Percentiles rank a stretch among this genome's conserved stretches.
Conservation (phyloP, 2,797 vertebrate species). For the Spheniscus humboldti region DNA sequence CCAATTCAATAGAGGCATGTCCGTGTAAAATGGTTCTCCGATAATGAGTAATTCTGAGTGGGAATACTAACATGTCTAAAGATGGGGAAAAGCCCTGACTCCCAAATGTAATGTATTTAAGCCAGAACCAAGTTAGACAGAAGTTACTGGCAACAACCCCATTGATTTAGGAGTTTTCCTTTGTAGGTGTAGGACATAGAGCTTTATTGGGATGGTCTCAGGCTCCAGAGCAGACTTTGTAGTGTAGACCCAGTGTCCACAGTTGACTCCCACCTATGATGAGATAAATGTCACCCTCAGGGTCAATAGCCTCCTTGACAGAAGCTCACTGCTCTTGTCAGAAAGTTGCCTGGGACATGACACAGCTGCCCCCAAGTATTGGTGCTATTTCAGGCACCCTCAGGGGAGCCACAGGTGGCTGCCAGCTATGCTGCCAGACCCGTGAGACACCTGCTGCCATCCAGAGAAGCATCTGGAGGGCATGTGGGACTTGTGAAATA, state of each 20-base stretch:
- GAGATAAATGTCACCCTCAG: neutral
- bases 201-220: neutral
- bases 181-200: neutral
- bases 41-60: slow-evolving; percentile 29
- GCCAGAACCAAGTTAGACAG: neutral
- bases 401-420: neutral
- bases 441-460: neutral
- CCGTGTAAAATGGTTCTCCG: slow-evolving; percentile 69
- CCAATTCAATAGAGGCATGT: slow-evolving; percentile 80
- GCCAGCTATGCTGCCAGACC: neutral
- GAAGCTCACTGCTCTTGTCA: neutral
- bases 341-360: neutral
- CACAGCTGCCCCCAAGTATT: neutral
- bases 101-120: neutral
- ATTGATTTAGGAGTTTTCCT: neutral
- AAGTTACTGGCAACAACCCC: neutral
- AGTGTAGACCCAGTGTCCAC: rapidly evolving
- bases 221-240: neutral
- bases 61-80: slow-evolving; percentile 5
- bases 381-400: neutral
- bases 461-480: neutral
- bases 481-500: neutral
- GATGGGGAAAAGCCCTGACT: neutral
- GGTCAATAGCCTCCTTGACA: neutral
- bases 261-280: neutral